Percentiles rank a stretch among this genome's conserved stretches.
phyloP scores from a whole-genome alignment of 2,888 invertebrate species.

The Ochropleura plecta region DNA sequence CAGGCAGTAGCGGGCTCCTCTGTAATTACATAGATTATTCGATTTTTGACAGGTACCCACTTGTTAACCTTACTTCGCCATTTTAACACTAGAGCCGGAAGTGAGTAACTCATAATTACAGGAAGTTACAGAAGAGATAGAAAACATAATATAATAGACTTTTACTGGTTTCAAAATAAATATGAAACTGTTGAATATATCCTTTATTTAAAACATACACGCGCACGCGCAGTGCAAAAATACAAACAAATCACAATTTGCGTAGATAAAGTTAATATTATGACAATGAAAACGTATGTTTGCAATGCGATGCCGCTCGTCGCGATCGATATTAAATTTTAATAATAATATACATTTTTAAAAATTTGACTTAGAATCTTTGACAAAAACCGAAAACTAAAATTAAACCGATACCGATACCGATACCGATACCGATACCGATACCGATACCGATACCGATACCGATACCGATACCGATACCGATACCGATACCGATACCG shows the following conservation, averaged over 20 bases:
- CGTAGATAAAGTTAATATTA: background rate
- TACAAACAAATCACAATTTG: constrained; percentile 5
- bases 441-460: too few species aligned
- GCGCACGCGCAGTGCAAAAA: background rate
- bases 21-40: too few species aligned
- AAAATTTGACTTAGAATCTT: too few species aligned
- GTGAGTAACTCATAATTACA: background rate
- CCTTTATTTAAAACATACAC: constrained; percentile 24
- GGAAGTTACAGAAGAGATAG: background rate
- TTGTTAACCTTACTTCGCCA: background rate
- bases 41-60: too few species aligned
- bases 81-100: background rate
- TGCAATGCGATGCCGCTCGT: background rate
- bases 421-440: too few species aligned
- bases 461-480: too few species aligned
- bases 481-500: too few species aligned
- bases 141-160: background rate
- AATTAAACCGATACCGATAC: too few species aligned
- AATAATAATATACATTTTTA: background rate
- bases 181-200: background rate
- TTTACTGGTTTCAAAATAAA: background rate
- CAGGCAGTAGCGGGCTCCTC: too few species aligned
- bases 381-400: too few species aligned
- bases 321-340: background rate
- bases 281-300: background rate